These are phyloP conservation scores for Ceyx cyanopectus DNA, from an alignment of 2,113 vertebrate genomes.

Conservation along the genomic window DNA sequence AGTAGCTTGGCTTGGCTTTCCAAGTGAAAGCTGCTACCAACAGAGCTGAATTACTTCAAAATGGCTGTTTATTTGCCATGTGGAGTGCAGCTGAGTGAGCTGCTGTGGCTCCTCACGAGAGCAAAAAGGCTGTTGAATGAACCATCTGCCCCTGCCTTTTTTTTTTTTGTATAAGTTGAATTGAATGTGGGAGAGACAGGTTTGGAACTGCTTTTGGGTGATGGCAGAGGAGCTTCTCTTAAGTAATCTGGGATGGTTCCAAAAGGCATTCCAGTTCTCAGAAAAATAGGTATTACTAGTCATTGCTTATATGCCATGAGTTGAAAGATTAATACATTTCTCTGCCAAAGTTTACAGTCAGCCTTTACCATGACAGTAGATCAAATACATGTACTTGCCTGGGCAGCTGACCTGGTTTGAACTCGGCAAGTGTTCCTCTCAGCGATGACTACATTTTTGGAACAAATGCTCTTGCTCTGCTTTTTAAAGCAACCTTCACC, in stretches of 20 bases:
- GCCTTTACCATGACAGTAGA: slow-evolving; percentile 38
- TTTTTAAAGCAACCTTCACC: slow-evolving; percentile 37
- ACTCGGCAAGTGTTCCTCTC: not conserved
- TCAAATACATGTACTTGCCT: slow-evolving; percentile 12
- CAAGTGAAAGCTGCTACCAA: not conserved
- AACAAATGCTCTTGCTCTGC: not conserved
- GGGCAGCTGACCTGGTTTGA: slow-evolving; percentile 66
- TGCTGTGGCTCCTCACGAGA: not conserved
- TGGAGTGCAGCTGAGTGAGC: not conserved
- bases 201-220: slow-evolving; percentile 27
- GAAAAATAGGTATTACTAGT: slow-evolving; percentile 59
- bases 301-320: slow-evolving; percentile 18
- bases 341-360: slow-evolving; percentile 44
- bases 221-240: slow-evolving; percentile 6
- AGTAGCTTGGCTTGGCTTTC: not conserved
- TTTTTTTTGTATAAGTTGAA: not conserved
- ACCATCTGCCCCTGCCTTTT: not conserved
- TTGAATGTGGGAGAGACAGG: slow-evolving; percentile 24
- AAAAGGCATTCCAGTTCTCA: slow-evolving; percentile 57
- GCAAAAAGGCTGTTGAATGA: not conserved
- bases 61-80: not conserved
- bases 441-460: slow-evolving; percentile 31
- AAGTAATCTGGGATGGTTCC: slow-evolving; percentile 37
- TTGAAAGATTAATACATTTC: slow-evolving; percentile 58
- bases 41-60: not conserved